Conservation (phyloP, 2,888 invertebrate species). For the Polietes domitor region DNA sequence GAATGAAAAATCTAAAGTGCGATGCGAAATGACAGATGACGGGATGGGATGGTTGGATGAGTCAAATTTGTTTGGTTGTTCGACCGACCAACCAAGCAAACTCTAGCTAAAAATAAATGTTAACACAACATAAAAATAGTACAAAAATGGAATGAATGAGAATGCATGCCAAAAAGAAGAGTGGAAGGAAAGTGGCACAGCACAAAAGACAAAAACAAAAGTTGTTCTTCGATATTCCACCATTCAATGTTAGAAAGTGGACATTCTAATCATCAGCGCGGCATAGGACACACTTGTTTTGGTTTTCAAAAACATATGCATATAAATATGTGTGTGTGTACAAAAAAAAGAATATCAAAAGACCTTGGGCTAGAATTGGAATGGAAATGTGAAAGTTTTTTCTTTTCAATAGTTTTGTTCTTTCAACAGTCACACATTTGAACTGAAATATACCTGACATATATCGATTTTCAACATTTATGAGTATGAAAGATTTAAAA, state of each 20-base stretch:
- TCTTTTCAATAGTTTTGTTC: no score
- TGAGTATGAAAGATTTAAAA: no score
- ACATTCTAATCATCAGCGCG: not conserved
- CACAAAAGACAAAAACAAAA: not conserved
- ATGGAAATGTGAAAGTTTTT: not conserved
- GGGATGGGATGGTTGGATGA: slow-evolving; percentile 3
- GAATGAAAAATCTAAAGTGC: not conserved
- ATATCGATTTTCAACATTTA: no score
- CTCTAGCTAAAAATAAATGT: slow-evolving; percentile 61
- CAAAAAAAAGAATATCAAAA: not conserved
- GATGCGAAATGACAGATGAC: not conserved
- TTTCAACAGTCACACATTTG: no score
- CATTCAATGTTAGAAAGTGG: not conserved
- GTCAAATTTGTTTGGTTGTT: slow-evolving; percentile 16
- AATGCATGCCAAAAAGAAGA: not conserved
- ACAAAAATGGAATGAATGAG: slow-evolving; percentile 16
- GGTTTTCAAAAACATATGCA: no score
- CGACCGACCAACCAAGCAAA: no score
- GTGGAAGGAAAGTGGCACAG: not conserved
- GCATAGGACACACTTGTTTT: no score
- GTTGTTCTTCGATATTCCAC: not conserved
- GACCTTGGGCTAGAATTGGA: not conserved
- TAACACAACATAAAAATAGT: slow-evolving; percentile 41
- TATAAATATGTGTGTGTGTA: no score
- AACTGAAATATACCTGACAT: no score